Evolutionary conservation across 2,113 vertebrate genomes (phyloP).

Genomic region (Albula goreensis): DNA sequence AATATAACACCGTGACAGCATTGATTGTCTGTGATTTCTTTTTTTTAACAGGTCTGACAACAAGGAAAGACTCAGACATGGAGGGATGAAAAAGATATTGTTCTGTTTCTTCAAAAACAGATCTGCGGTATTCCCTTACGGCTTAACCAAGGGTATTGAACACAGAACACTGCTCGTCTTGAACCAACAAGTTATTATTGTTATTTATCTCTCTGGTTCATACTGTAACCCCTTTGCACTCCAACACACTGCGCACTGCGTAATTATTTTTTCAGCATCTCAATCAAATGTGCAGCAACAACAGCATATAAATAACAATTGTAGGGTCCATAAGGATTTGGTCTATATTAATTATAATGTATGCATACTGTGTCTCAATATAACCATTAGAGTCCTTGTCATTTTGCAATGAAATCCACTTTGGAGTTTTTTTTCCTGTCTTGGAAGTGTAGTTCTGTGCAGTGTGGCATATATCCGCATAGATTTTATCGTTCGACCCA

Average conservation of each 20-base stretch:
- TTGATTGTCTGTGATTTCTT: background rate
- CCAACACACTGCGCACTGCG: background rate
- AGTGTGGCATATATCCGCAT: background rate
- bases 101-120: background rate
- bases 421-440: background rate
- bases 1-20: constrained; percentile 16
- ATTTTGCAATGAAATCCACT: background rate
- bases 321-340: background rate
- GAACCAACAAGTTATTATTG: constrained; percentile 8
- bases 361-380: background rate
- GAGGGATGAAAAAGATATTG: constrained; percentile 7
- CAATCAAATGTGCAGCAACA: background rate
- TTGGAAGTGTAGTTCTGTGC: background rate
- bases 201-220: constrained; percentile 1
- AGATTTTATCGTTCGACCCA: background rate
- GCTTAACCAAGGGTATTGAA: background rate
- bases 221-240: background rate
- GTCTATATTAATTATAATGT: background rate
- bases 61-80: background rate
- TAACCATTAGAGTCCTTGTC: background rate
- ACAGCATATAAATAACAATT: background rate
- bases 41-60: constrained; percentile 7
- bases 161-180: constrained; percentile 5
- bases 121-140: background rate
- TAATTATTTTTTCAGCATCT: background rate